Evolutionary conservation across 2,113 vertebrate genomes (phyloP), one percentile per base, ranked within the genome.

Genomic region (Prunella fulvescens): DNA sequence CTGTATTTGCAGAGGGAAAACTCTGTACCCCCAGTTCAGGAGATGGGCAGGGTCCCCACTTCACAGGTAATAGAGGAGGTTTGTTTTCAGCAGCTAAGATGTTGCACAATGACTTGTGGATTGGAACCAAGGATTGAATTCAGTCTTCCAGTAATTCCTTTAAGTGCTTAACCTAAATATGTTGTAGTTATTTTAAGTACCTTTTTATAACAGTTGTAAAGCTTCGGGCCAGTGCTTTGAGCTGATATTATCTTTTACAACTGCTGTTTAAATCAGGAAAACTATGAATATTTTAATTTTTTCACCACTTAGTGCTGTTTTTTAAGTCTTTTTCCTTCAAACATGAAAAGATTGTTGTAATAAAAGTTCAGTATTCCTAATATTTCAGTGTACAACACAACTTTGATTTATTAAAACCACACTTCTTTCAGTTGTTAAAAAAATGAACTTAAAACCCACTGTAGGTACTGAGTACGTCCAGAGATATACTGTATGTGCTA

Each of bases 121-220:
- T 91, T 88, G 90, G 86, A 94, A 56, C 62, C 4, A 22, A 88
- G 94, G 94, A 83, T 88, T 91, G 94, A 88, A 95, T 86, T 93
- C 56, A 29, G 92, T 88, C 96, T 95, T 81, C 16, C 44, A 58
- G 86, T 97, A 97, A 97, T 93, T 97, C 93, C 64, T 96, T 96
- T 96, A 96, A 95, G 93, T 93, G 61, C 88, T 97, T 97, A 95
- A 95, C 95, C 93, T 95, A 83, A 94, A 95, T 96, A 92, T 92
- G 86, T 92, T 96, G 93, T 92, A 90, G 82, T 95, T 93, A 96
- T 93, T 93, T 93, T 93, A 96, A 96, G 92, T 90, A 90, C 82
- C 86, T 93, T 93, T 93, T 94, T 90, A 76, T 93, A 96, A 94
- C 79, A 86, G 85, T 93, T 88, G 80, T 92, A 94, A 93, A 96